Evolutionary conservation across 2,113 vertebrate genomes (phyloP).

Genomic region (Lipophrys pholis): DNA sequence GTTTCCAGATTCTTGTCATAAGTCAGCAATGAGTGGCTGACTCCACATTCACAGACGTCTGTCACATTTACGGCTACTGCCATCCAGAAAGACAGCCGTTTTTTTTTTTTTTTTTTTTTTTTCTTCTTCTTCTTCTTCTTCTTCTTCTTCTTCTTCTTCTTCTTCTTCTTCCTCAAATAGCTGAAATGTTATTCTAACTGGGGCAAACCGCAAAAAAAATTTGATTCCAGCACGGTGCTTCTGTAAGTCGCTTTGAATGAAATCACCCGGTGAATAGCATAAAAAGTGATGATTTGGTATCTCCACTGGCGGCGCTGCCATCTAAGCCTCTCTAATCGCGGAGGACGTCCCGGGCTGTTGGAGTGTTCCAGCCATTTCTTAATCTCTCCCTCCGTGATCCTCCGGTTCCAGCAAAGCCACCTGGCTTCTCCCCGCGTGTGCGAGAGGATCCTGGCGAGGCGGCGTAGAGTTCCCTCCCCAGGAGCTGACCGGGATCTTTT

Average conservation of each 20-base stretch:
- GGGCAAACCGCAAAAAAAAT: slow-evolving; percentile 18
- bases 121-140: slow-evolving; percentile 7
- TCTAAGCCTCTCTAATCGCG: slow-evolving; percentile 54
- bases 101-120: background rate
- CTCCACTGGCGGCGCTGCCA: slow-evolving; percentile 38
- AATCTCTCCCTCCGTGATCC: slow-evolving; percentile 57
- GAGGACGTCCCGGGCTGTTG: slow-evolving; percentile 45
- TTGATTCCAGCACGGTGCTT: background rate
- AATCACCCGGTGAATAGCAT: slow-evolving; percentile 35
- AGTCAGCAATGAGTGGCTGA: slow-evolving; percentile 22
- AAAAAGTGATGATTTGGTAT: slow-evolving; percentile 57
- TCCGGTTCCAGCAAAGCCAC: slow-evolving; percentile 51
- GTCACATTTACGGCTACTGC: slow-evolving; percentile 24
- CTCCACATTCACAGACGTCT: slow-evolving; percentile 20
- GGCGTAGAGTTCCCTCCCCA: background rate
- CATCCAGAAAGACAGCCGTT: background rate
- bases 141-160: slow-evolving; percentile 7
- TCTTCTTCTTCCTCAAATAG: background rate
- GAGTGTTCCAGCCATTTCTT: slow-evolving; percentile 43
- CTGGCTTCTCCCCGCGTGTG: slow-evolving; percentile 35
- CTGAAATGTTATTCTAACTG: slow-evolving; percentile 21
- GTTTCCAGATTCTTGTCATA: slow-evolving; percentile 24
- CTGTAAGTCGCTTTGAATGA: slow-evolving; percentile 40
- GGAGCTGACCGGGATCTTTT: slow-evolving; percentile 16
- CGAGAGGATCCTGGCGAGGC: slow-evolving; percentile 7